Base-by-base conservation (phyloP, 2,888 invertebrate species). In the Branchellion lobata region DNA sequence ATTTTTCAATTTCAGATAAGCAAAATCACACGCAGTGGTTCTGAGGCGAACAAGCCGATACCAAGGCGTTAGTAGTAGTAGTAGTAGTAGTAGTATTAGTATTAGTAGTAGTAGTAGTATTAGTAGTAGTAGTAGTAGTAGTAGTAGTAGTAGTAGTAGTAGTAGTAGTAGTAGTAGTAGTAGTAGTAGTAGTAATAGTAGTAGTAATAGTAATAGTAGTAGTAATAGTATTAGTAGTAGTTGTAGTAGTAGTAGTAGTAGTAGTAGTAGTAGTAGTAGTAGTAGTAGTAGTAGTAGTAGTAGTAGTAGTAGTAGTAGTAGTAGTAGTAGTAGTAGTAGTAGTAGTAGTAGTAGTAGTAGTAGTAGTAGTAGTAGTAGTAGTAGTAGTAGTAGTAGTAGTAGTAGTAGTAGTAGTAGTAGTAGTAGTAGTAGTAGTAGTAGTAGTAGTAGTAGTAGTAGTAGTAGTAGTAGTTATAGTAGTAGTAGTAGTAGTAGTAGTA, bases 291-390 rank as follows among this genome's bases (percentile, higher is more conserved):
- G 78, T 78, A 74, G 78, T 78, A 78, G 78, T 78, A 74, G 78
- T 78, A 65, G 76, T 78, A 78, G 78, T 78, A 78, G 78, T 78
- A 78, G 78, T 75, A 65, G 78, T 75, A 74, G 78, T 78, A 73
- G 76, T 75, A 74, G 76, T 78, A 65, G 78, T 78, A 74, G 78
- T 78, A 65, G 78, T 78, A 74, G 76, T 78, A 73, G 78, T 78
- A 74, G 78, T 78, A 65, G 78, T 78, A 74, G 73, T 78, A 73
- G 73, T 78, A 74, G 73, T 78, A 27, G 73, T 74, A 74, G 78
- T 78, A 74, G 76, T 75, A 78, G 78, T 78, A 74, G 78, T 78
- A 74, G 78, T 78, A 74, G 78, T 78, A 78, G 78, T 75, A 74
- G 78, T 78, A 65, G 78, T 78, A 74, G 73, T 78, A 65, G 78